Evolutionary conservation across 1,140 invertebrate species (phyloP).

Genomic region (Dufourea novaeangliae): DNA sequence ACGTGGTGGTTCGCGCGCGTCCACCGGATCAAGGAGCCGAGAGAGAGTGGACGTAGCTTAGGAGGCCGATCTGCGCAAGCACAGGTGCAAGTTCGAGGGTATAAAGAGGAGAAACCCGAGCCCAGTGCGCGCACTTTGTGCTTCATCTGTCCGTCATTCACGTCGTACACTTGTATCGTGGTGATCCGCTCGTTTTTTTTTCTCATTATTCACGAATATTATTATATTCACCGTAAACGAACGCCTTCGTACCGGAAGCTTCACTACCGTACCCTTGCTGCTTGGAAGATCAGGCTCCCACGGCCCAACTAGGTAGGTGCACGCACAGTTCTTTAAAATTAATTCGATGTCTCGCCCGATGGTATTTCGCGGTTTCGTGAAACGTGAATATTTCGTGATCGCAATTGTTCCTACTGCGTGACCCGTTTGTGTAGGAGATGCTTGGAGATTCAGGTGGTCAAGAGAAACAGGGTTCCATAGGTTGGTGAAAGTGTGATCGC

Average conservation of each 20-base stretch:
- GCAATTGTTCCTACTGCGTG: too few species aligned
- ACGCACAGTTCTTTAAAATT: too few species aligned
- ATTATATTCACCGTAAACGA: background rate
- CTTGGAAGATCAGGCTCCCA: background rate
- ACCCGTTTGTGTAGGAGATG: background rate
- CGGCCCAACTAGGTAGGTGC: conserved; percentile 15
- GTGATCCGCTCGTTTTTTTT: conserved; percentile 16
- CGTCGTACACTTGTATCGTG: conserved; percentile 34
- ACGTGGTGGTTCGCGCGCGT: conserved; percentile 30
- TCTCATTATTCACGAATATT: too few species aligned
- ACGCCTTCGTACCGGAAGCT: background rate
- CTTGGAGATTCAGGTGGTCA: background rate
- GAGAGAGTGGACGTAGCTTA: conserved; percentile 46
- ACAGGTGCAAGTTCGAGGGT: conserved; percentile 77
- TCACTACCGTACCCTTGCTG: background rate
- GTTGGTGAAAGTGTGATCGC: background rate
- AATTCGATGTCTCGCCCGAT: too few species aligned
- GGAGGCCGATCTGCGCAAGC: conserved; percentile 73
- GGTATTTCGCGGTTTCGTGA: too few species aligned
- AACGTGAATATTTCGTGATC: too few species aligned
- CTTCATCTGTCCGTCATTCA: conserved; percentile 75
- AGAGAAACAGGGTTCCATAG: background rate
- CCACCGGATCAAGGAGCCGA: conserved; percentile 40
- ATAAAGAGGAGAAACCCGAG: conserved; percentile 76
- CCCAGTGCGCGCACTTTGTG: conserved; percentile 75